Evolutionary conservation across 1,140 invertebrate species (phyloP).

Genomic region (Drosophila willistoni): DNA sequence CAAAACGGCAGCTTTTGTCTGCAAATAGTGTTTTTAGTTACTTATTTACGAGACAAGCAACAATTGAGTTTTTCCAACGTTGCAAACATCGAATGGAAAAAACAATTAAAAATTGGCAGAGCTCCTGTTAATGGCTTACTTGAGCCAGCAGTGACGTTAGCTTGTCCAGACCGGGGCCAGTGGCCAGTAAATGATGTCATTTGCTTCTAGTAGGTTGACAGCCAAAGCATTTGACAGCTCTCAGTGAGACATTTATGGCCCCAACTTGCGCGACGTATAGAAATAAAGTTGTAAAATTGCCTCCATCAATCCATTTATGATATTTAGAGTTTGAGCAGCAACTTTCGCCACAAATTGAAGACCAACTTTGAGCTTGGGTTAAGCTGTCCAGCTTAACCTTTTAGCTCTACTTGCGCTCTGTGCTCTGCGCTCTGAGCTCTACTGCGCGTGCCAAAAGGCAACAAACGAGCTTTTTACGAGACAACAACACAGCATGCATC

Average conservation of each 20-base stretch:
- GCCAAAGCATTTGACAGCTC: conserved; percentile 58
- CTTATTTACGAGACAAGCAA: conserved; percentile 69
- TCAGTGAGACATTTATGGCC: conserved; percentile 55
- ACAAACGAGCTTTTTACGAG: conserved; percentile 79
- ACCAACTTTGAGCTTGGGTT: conserved; percentile 41
- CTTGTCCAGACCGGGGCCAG: no score
- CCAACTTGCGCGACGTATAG: conserved; percentile 51
- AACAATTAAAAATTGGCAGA: conserved; percentile 65
- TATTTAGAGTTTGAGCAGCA: conserved; percentile 24
- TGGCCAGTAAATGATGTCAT: conserved; percentile 68
- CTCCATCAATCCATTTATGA: conserved; percentile 70
- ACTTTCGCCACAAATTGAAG: conserved; percentile 33
- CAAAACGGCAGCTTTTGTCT: conserved; percentile 69
- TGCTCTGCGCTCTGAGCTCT: conserved; percentile 34
- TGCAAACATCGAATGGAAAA: conserved; percentile 33
- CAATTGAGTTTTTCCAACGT: conserved; percentile 61
- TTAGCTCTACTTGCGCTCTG: conserved; percentile 46
- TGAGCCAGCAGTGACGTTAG: conserved; percentile 4
- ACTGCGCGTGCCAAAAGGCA: conserved; percentile 77
- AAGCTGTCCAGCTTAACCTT: conserved; percentile 77
- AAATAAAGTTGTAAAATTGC: conserved; percentile 72
- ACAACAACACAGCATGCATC: conserved; percentile 69
- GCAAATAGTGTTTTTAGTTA: conserved; percentile 24
- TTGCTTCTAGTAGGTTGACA: conserved; percentile 57
- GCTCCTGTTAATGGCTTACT: conserved; percentile 73